These are phyloP conservation scores for Dolichotis patagonum DNA, from an alignment of 2,113 vertebrate species.

Conservation along the genomic window DNA sequence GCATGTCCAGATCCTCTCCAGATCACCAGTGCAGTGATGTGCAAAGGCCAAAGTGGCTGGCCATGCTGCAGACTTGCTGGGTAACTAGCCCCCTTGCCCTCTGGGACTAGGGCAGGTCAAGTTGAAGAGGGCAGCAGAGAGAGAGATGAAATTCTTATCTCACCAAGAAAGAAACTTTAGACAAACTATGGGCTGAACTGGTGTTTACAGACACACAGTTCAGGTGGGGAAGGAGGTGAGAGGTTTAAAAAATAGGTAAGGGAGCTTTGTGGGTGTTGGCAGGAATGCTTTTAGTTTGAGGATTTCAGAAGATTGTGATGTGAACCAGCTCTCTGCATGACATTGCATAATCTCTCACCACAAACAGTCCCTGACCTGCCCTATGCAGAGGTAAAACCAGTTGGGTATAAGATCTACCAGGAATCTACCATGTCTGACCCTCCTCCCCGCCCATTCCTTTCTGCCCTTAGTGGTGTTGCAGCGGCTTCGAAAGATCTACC, in stretches of 20 bases:
- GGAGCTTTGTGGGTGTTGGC: neutral
- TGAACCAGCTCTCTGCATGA: neutral
- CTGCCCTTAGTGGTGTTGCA: slow-evolving; percentile 89
- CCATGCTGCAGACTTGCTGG: neutral
- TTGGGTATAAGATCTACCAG: neutral
- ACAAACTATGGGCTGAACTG: neutral
- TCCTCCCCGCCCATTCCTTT: neutral
- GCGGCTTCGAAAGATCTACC: slow-evolving; percentile 96
- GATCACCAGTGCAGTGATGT: neutral
- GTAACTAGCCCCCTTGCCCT: neutral
- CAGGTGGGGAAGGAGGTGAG: neutral
- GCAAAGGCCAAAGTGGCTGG: neutral
- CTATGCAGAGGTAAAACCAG: neutral
- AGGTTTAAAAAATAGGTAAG: neutral
- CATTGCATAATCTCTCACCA: neutral
- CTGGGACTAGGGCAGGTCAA: neutral
- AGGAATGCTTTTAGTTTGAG: neutral
- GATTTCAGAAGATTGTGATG: neutral
- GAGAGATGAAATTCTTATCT: neutral
- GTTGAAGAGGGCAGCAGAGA: neutral
- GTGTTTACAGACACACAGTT: neutral
- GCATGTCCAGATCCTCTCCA: neutral
- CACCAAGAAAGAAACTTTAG: neutral
- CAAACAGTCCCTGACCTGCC: neutral
- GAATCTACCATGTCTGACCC: neutral